Evolutionary conservation across 2,888 invertebrate genomes (phyloP), one percentile per base, ranked within the genome.

Genomic region (Pteria penguin): DNA sequence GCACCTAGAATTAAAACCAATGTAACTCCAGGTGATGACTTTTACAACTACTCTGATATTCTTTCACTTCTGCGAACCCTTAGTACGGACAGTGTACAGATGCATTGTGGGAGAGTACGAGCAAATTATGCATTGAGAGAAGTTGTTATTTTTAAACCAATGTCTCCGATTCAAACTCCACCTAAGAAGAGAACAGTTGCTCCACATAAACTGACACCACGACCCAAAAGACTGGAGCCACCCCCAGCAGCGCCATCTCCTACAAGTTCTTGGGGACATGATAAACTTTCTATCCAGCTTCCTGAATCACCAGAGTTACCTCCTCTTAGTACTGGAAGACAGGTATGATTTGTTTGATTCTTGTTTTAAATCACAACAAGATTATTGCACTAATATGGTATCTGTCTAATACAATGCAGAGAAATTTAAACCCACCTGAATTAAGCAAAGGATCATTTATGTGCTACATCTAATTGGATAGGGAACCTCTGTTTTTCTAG

Each of bases 101-200:
- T 90, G 90, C 90, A 90, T 79, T 90, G 90, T 84, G 90, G 90
- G 54, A 76, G 89, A 31, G 82, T 90, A 75, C 82, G 89, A 8
- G 86, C 82, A 72, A 85, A 75, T 27, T 88, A 86, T 72, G 82
- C 87, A 2, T 69, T 89, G n/a, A 70, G 81, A 52, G 88, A 83
- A 68, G 62, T 84, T 45, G 69, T 81, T 14, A 77, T 82, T 11
- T n/a, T 31, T 36, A 63, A 55, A 65, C 76, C 82, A 3, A 75
- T 71, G 27, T 71, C 79, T 5, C 78, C 81, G 1, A 60, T 72
- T 22, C 54, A 67, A 1, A 73, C 79, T 22, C 76, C 81, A 4
- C 57, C 55, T 55, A 62, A 80, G 26, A 58, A 71, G 33, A 32
- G 62, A 61, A 36, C 57, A 45, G 29, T 68, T 55, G 52, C 71